A percentile compares a stretch with the other conserved stretches of the same genome.
These are phyloP conservation scores for Shargacucullia verbasci DNA, from an alignment of 2,888 invertebrate genomes.

Conservation along the genomic window DNA sequence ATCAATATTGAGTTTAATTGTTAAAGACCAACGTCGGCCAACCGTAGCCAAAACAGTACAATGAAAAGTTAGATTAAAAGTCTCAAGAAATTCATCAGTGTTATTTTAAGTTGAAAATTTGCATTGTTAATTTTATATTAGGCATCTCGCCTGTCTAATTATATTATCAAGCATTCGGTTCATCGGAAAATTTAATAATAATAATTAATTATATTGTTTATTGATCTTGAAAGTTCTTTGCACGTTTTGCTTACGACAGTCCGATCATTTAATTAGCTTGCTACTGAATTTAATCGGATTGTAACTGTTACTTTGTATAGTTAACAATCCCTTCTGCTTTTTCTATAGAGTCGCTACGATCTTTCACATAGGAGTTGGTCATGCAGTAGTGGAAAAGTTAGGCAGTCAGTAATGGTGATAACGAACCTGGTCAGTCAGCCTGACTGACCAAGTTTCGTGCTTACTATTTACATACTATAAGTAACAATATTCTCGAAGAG, in stretches of 20 bases:
- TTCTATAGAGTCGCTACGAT: no score
- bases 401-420: no score
- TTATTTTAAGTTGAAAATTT: slow-evolving; percentile 77
- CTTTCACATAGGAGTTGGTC: no score
- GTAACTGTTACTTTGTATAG: no score
- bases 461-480: no score
- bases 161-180: slow-evolving; percentile 70
- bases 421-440: no score
- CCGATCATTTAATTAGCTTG: slow-evolving; percentile 10
- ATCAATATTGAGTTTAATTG: slow-evolving; percentile 20
- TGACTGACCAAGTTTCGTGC: no score
- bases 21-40: slow-evolving; percentile 18
- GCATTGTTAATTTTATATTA: slow-evolving; percentile 79
- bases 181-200: slow-evolving; percentile 60
- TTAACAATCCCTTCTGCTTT: no score
- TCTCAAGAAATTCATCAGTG: slow-evolving; percentile 75
- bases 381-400: no score
- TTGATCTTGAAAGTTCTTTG: slow-evolving; percentile 26
- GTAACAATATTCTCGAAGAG: no score
- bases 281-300: neutral
- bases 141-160: slow-evolving; percentile 73
- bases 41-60: slow-evolving; percentile 59
- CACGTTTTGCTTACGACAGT: slow-evolving; percentile 20
- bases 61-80: slow-evolving; percentile 73
- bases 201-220: slow-evolving; percentile 45